Evolutionary conservation across 1,140 invertebrate species (phyloP), one percentile per base, ranked within the genome.

Genomic region (Hyphantria cunea): DNA sequence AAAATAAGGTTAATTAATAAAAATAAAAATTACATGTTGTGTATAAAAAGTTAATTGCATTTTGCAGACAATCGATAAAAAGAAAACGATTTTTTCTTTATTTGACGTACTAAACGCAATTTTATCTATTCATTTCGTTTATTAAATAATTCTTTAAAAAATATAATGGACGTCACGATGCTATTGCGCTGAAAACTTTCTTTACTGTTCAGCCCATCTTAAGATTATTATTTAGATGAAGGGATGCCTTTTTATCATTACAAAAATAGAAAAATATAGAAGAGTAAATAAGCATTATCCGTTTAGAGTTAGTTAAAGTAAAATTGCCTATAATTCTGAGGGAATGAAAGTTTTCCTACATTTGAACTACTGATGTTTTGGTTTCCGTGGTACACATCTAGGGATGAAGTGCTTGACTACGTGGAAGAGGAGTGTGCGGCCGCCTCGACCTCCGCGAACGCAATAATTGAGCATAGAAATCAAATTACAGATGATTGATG

Each of bases 391-490:
- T 49, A 63, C 70, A 66, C 64, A 74, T 76, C 59, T 70, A 59
- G 52, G 58, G 64, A 74, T 50, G 64, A 67, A 73, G 56, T 62
- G 65, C 51, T 59, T 61, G 47, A 52, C 65, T 62, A 78, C 75
- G 70, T 75, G 72, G 72, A 84, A 84, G 17, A 25, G 17, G 73
- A 77, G 78, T 82, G 76, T 75, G 77, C 77, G 74, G 72, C 75
- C 67, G 73, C 55, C 67, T 70, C 84, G 86, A 87, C 84, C 87
- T 84, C 80, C 77, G 84, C 83, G 78, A 83, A 87, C 82, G 87
- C 82, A 90, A 90, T 90, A 90, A 90, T 90, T 90, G 88, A 89
- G 84, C 84, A 88, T 89, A 89, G 86, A 90, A 90, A 90, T 89
- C 86, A 89, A 90, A 90, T 90, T 89, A 90, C 80, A 82, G 84